phyloP scores from a whole-genome alignment of 2,888 invertebrate genomes.

The Pediacus dermestoides region DNA sequence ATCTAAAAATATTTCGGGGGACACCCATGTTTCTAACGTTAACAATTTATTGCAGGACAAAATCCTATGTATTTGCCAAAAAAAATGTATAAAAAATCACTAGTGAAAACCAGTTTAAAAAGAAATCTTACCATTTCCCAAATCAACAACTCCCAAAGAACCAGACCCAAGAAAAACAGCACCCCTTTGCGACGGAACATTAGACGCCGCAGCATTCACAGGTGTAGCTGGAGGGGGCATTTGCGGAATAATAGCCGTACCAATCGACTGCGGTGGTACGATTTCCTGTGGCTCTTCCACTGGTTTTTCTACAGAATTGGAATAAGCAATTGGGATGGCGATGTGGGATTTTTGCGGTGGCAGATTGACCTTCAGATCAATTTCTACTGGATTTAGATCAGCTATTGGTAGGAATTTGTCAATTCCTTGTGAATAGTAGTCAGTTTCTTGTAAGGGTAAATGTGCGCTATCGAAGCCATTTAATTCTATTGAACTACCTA shows the following conservation, averaged over 20 bases:
- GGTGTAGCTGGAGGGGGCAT: conserved; percentile 38
- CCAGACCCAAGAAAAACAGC: conserved; percentile 45
- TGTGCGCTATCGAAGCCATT: conserved; percentile 1
- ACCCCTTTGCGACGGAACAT: conserved; percentile 34
- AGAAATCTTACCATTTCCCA: conserved; percentile 38
- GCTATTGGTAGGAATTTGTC: conserved; percentile 18
- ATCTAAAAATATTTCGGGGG: neutral
- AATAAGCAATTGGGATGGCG: conserved; percentile 3
- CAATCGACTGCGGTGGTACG: conserved; percentile 34
- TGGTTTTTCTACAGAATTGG: conserved; percentile 39
- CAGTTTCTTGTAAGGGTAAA: conserved; percentile 15
- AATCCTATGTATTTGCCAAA: neutral
- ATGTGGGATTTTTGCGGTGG: conserved; percentile 9
- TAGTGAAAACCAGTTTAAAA: neutral
- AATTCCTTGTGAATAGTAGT: conserved; percentile 21
- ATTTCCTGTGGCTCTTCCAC: conserved; percentile 37
- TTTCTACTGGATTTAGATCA: neutral
- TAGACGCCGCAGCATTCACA: conserved; percentile 37
- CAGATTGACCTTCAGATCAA: conserved; percentile 1
- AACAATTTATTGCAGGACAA: neutral
- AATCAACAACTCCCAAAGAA: conserved; percentile 41
- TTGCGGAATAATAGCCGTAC: conserved; percentile 36
- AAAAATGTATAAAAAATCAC: neutral
- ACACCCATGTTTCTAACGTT: neutral
- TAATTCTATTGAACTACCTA: neutral